Percentiles rank a stretch among this genome's conserved stretches.
Evolutionary conservation across 2,113 vertebrate species (phyloP).

Genomic region (Bucco capensis): DNA sequence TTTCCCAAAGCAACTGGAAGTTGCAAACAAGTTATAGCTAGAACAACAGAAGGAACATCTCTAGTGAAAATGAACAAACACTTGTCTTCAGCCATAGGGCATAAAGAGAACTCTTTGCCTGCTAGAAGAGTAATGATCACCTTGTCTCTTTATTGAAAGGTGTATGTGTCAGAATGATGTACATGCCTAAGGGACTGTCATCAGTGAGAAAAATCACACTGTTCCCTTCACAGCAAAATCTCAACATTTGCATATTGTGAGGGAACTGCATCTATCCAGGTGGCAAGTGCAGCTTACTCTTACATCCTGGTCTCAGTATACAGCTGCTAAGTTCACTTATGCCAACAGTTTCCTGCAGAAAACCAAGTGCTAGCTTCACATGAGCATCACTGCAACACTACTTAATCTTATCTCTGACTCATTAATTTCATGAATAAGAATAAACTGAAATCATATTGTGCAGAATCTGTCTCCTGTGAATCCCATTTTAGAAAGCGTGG

Average conservation of each 20-base stretch:
- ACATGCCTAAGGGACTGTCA: neutral
- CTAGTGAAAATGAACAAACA: neutral
- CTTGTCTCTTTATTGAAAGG: neutral
- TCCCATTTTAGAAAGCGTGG: neutral
- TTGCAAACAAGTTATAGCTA: neutral
- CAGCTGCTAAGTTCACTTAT: neutral
- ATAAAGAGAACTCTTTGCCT: neutral
- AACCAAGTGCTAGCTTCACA: neutral
- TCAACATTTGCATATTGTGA: rapidly evolving
- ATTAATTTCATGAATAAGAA: neutral
- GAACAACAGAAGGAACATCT: neutral
- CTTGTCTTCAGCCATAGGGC: neutral
- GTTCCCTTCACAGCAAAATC: neutral
- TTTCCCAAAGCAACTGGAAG: neutral
- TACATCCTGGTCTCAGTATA: neutral
- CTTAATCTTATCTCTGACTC: neutral
- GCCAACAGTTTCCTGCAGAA: neutral
- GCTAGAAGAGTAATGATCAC: neutral
- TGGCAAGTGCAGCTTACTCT: neutral
- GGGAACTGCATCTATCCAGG: neutral
- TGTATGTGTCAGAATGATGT: neutral
- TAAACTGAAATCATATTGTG: neutral
- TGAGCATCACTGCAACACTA: neutral
- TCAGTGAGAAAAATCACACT: neutral
- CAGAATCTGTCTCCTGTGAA: neutral